Conservation (phyloP, 1,140 invertebrate genomes). For the Meloidogyne chitwoodi region DNA sequence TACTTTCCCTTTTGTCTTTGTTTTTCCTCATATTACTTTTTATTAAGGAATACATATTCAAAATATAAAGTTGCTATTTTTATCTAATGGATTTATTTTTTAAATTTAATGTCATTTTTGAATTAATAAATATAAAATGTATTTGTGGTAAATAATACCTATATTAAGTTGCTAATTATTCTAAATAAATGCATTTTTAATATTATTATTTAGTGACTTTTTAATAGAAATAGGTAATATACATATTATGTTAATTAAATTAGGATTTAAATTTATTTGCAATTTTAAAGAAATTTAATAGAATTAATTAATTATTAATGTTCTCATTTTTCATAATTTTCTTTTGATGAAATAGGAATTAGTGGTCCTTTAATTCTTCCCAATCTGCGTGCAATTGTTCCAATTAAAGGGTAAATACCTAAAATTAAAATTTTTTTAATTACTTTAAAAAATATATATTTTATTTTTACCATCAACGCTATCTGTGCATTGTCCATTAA, state of each 20-base stretch:
- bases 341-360: neutral
- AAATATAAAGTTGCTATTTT: neutral
- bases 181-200: no score
- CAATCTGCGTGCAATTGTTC: constrained; percentile 69
- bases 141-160: no score
- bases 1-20: neutral
- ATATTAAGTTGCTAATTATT: no score
- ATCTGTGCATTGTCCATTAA: constrained; percentile 69
- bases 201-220: no score
- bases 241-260: no score
- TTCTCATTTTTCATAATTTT: neutral
- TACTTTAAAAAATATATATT: neutral
- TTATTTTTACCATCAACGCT: constrained; percentile 59
- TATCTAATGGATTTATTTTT: neutral
- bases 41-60: no score
- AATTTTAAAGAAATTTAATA: no score
- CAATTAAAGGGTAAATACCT: constrained; percentile 82
- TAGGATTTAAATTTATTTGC: no score
- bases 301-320: no score
- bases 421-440: neutral
- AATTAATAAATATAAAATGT: neutral
- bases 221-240: no score
- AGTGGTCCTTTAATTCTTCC: constrained; percentile 4
- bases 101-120: neutral
- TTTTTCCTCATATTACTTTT: neutral